Conservation (phyloP, 2,113 vertebrate genomes). For the Epinephelus lanceolatus region DNA sequence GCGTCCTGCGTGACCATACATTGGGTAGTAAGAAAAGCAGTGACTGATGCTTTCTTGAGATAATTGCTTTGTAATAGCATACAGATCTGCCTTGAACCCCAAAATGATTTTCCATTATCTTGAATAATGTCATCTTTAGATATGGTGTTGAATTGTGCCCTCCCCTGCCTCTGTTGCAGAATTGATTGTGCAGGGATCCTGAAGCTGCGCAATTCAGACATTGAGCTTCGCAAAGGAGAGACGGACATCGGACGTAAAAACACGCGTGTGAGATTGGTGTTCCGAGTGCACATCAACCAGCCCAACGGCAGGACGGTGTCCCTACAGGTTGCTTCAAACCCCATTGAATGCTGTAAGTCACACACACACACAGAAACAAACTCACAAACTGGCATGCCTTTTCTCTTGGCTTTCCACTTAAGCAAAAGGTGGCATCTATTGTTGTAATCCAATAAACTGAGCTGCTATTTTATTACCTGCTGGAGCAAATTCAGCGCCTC, state of each 20-base stretch:
- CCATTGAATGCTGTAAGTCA: slow-evolving; percentile 97
- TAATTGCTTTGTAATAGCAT: neutral
- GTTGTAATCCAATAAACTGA: slow-evolving; percentile 65
- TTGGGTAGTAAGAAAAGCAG: neutral
- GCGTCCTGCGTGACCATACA: neutral
- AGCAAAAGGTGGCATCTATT: slow-evolving; percentile 63
- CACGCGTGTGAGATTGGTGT: slow-evolving; percentile 93
- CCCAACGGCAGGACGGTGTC: slow-evolving; percentile 91
- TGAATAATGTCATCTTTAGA: neutral
- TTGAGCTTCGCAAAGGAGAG: slow-evolving; percentile 95
- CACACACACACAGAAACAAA: slow-evolving; percentile 10
- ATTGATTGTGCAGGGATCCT: slow-evolving; percentile 96
- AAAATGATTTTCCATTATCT: neutral
- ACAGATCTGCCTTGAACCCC: neutral
- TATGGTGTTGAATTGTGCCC: neutral
- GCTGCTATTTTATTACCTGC: slow-evolving; percentile 59
- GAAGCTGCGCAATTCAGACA: slow-evolving; percentile 96
- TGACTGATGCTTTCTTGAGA: neutral
- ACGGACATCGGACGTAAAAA: slow-evolving; percentile 97
- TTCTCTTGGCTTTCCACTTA: slow-evolving; percentile 33
- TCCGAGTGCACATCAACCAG: slow-evolving; percentile 94
- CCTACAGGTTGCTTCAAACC: slow-evolving; percentile 92
- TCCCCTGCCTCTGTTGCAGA: slow-evolving; percentile 74
- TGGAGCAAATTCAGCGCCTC: slow-evolving; percentile 56
- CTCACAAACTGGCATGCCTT: slow-evolving; percentile 21